These are phyloP conservation scores for Lacanobia wlatinum DNA, from an alignment of 2,888 invertebrate genomes.

Conservation along the genomic window DNA sequence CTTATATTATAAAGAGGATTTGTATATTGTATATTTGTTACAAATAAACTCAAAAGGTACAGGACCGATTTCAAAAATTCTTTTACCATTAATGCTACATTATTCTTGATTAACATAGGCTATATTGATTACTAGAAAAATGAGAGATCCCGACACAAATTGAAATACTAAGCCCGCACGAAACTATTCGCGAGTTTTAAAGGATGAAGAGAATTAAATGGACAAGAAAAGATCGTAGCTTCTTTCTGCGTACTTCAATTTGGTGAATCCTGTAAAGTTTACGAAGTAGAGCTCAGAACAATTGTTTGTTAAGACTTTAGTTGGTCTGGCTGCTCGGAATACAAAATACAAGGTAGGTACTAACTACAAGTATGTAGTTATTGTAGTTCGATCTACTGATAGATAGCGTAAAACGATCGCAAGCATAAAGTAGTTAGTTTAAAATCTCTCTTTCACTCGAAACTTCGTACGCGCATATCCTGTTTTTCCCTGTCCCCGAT, in stretches of 20 bases:
- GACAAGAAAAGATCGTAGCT: constrained; percentile 13
- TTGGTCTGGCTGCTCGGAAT: constrained; percentile 2
- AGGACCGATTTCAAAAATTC: too few relatives aligned
- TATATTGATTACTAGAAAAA: too few relatives aligned
- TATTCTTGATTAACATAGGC: too few relatives aligned
- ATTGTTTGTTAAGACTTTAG: constrained; percentile 14
- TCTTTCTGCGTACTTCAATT: constrained; percentile 7
- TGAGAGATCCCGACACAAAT: too few relatives aligned
- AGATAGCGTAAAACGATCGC: neutral
- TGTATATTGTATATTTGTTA: too few relatives aligned
- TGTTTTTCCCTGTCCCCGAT: too few relatives aligned
- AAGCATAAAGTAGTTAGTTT: neutral
- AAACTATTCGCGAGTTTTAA: neutral
- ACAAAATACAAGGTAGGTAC: neutral
- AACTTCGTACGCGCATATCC: too few relatives aligned
- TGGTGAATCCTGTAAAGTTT: constrained; percentile 30
- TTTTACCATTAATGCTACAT: too few relatives aligned
- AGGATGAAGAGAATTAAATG: constrained; percentile 23
- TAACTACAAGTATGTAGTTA: neutral
- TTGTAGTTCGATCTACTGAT: neutral
- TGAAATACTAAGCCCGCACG: too few relatives aligned
- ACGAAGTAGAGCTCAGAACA: constrained; percentile 1
- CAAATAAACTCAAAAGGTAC: too few relatives aligned
- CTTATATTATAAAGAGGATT: too few relatives aligned
- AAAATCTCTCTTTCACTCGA: neutral